Percentiles rank a stretch among this genome's conserved stretches.
Evolutionary conservation across 2,113 vertebrate species (phyloP).

Genomic region (Protobothrops flavoviridis): DNA sequence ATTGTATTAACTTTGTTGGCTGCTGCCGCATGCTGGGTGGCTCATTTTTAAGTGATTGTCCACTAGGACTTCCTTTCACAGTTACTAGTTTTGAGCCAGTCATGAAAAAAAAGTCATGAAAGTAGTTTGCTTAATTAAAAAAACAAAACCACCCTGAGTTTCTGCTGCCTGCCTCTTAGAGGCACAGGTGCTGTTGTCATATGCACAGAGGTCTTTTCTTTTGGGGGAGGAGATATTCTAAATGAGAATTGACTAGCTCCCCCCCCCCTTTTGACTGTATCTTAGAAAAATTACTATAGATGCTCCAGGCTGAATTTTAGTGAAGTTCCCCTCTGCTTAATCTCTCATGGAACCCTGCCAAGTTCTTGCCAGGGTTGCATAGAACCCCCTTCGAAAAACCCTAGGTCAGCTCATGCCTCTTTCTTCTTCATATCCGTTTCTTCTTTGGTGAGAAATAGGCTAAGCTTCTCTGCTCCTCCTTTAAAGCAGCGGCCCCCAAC

Average conservation of each 20-base stretch:
- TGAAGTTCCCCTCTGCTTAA: background rate
- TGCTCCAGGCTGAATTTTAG: background rate
- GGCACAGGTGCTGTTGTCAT: background rate
- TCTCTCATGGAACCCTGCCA: background rate
- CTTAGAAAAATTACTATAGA: background rate
- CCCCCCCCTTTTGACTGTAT: background rate
- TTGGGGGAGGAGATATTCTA: background rate
- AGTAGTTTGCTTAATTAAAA: background rate
- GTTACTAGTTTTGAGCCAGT: background rate
- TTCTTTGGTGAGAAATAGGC: background rate
- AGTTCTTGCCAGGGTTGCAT: background rate
- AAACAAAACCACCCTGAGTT: background rate
- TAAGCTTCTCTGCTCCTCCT: background rate
- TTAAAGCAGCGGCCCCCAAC: background rate
- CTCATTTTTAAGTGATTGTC: background rate
- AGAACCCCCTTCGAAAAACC: background rate
- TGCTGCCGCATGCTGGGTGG: background rate
- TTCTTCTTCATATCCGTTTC: background rate
- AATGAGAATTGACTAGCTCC: background rate
- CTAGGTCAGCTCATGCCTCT: background rate
- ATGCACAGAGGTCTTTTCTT: background rate
- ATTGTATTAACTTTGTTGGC: background rate
- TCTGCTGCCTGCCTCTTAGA: background rate
- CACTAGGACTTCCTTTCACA: background rate
- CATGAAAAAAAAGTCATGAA: background rate